phyloP scores from a whole-genome alignment of 2,888 invertebrate species.

The Gnatocerus cornutus region DNA sequence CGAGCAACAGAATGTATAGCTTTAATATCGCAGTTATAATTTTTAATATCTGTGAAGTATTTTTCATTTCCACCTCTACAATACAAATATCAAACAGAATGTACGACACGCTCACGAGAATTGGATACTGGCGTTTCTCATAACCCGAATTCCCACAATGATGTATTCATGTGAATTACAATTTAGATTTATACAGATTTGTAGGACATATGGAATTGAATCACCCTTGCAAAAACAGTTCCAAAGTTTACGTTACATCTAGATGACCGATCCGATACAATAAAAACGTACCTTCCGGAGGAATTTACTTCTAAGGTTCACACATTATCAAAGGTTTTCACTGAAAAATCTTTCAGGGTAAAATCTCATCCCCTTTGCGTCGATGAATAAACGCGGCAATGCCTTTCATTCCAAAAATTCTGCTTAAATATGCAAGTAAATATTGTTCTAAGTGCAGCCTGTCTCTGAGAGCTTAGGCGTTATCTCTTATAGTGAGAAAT shows the following conservation, averaged over 20 bases:
- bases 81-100: conserved; percentile 45
- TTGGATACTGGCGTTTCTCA: conserved; percentile 32
- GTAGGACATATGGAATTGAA: background rate
- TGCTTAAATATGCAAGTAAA: too few species aligned
- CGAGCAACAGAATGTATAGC: conserved; percentile 41
- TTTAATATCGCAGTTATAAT: conserved; percentile 48
- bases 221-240: background rate
- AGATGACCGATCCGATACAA: background rate
- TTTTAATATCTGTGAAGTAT: conserved; percentile 48
- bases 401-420: too few species aligned
- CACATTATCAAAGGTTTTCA: too few species aligned
- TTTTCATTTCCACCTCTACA: conserved; percentile 45
- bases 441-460: too few species aligned
- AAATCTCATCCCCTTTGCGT: too few species aligned
- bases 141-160: conserved; percentile 16
- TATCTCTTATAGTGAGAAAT: too few species aligned
- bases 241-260: background rate
- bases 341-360: too few species aligned
- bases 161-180: conserved; percentile 16
- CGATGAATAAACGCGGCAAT: too few species aligned
- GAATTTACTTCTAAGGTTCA: too few species aligned
- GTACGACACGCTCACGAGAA: conserved; percentile 28
- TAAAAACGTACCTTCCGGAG: too few species aligned
- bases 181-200: conserved; percentile 10
- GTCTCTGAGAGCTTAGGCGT: too few species aligned